phyloP scores from a whole-genome alignment of 2,113 vertebrate species.

The Pterocles orientalis region DNA sequence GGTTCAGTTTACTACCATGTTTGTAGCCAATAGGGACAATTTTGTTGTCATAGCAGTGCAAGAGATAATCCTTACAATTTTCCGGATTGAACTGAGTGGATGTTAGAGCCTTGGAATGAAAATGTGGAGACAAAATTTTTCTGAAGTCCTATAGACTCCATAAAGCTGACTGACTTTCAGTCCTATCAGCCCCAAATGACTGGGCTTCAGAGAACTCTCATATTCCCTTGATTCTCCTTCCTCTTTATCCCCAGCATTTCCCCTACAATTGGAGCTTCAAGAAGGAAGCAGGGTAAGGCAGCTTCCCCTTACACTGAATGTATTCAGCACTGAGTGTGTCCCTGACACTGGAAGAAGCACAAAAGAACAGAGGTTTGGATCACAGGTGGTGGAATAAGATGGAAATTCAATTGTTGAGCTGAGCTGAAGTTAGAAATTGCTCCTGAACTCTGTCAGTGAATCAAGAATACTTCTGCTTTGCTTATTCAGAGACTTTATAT shows the following conservation, averaged over 20 bases:
- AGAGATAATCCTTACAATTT: not conserved
- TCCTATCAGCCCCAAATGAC: not conserved
- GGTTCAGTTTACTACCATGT: not conserved
- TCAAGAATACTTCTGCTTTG: not conserved
- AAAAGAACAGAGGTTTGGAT: not conserved
- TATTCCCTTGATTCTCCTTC: not conserved
- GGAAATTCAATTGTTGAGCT: not conserved
- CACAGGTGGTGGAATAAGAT: not conserved
- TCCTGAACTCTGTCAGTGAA: not conserved
- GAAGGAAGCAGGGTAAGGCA: not conserved
- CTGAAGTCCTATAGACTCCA: not conserved
- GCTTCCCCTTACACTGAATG: not conserved
- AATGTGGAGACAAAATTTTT: not conserved
- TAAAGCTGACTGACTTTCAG: not conserved
- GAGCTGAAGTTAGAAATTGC: not conserved
- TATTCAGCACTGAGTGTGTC: not conserved
- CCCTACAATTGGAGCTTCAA: not conserved
- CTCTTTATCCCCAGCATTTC: not conserved
- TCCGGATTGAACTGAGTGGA: accelerated
- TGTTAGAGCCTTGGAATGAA: not conserved
- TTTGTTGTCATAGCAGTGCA: not conserved
- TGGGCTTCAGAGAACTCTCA: not conserved
- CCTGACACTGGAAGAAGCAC: not conserved
- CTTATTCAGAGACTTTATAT: not conserved
- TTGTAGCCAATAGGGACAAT: not conserved